Evolutionary conservation across 2,113 vertebrate genomes (phyloP), one percentile per base, ranked within the genome.

Genomic region (Salvator merianae): DNA sequence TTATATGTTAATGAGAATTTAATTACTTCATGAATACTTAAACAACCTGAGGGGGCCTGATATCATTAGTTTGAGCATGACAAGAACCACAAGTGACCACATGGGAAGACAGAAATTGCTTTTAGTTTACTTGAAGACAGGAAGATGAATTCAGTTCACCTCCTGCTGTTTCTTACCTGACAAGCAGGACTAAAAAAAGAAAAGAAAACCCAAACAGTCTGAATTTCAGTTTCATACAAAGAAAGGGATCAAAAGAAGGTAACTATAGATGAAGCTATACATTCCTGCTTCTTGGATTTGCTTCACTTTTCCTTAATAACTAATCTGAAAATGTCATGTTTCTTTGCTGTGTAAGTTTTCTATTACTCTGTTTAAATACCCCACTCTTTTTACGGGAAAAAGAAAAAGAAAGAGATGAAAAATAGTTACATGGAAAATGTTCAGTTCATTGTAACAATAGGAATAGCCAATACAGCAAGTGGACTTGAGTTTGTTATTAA

Each of bases 1-100:
- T 97, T 97, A 96, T 97, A 97, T 97, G 96, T 96, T 97, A 97
- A 97, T 97, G 96, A 96, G 97, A 96, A 96, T 97, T 96, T 97
- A 97, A 97, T 97, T 97, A 97, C 96, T 97, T 96, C 93, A 95
- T 97, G 96, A 97, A 97, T 97, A 96, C 96, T 96, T 97, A 96
- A 97, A 96, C 95, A 96, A 97, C 95, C 95, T 95, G 94, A 96
- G 96, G 94, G 94, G 96, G 95, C 94, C 95, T 96, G 96, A 96
- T 97, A 97, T 96, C 96, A 96, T 97, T 96, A 97, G 92, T 93
- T 94, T 92, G 93, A 96, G 96, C 96, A 96, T 97, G 96, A 97
- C 96, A 97, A 96, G 95, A 95, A 96, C 96, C 94, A 95, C 94
- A 95, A 97, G 93, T 96, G 97, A 97, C 96, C 97, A 96, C 96